Evolutionary conservation across 2,797 vertebrate species (phyloP), one percentile per base, ranked within the genome.

Genomic region (Gallinago solitaria): DNA sequence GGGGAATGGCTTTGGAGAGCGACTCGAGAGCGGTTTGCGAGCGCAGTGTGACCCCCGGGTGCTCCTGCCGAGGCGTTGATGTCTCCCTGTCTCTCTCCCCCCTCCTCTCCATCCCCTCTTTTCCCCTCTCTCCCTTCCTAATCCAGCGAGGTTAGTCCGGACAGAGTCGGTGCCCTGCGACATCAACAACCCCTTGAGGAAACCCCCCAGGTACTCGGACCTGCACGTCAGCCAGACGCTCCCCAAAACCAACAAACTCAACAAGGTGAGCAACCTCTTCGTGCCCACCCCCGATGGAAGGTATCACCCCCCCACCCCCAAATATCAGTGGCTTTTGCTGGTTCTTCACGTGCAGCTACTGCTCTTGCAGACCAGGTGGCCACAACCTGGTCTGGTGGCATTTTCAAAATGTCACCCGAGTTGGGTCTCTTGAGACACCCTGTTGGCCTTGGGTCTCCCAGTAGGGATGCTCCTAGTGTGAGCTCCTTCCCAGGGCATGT

Each of bases 221-320:
- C 98, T 99, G 97, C 99, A 99, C 97, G 98, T 99, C 98, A 99
- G 99, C 97, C 99, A 99, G 98, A 99, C 99, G 5, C 99, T 99
- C 87, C 99, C 99, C 97, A 99, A 99, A 98, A 99, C 99, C 98
- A 99, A 99, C 98, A 99, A 99, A 97, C 99, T 99, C 98, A 99
- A 99, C 98, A 99, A 99, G 99, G 99, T 99, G 95, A 17, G 9
- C 45, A 4, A 17, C 50, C 25, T 7, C 20, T 48, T 48, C 24
- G 23, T 24, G 47, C 47, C 21, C 39, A 9, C n/a, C 5, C 51
- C n/a, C 3, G 24, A 2, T 54, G 11, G 53, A 9, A 64, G 47
- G 35, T 5, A 11, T 43, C 2, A 3, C 14, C 3, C 2, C 0
- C 28, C 3, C 1, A 14, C 43, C 43, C 45, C 21, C 11, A 47